phyloP scores from a whole-genome alignment of 2,888 invertebrate species.

The Steinernema scapterisci region DNA sequence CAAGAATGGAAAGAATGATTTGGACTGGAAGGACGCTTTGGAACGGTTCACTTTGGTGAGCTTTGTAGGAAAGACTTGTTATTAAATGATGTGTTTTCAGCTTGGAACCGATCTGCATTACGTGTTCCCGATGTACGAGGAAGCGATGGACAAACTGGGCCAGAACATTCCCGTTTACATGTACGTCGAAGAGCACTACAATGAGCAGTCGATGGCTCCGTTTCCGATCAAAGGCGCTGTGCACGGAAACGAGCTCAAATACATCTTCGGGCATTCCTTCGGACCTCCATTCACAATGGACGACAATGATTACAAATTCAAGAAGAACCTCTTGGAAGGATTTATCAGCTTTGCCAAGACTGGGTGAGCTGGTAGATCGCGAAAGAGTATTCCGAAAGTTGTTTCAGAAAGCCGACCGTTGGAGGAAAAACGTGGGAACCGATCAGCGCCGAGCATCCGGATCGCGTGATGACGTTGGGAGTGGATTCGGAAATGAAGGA shows the following conservation, averaged over 20 bases:
- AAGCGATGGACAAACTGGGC: constrained; percentile 38
- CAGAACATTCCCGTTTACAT: constrained; percentile 39
- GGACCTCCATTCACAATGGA: neutral
- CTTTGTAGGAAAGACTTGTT: neutral
- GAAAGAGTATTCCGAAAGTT: too few relatives aligned
- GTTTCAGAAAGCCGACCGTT: neutral
- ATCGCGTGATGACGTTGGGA: neutral
- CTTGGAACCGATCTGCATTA: constrained; percentile 43
- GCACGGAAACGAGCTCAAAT: constrained; percentile 37
- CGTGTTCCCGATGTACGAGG: constrained; percentile 41
- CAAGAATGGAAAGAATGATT: neutral
- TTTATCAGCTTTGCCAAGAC: neutral
- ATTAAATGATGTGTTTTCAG: constrained; percentile 20
- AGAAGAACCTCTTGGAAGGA: neutral
- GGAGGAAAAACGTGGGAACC: neutral
- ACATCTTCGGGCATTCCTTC: neutral
- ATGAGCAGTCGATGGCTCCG: neutral
- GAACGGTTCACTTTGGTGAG: constrained; percentile 33
- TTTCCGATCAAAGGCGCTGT: constrained; percentile 41
- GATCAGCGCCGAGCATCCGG: neutral
- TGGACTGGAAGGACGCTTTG: constrained; percentile 34
- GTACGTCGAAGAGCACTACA: constrained; percentile 33
- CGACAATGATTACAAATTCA: neutral
- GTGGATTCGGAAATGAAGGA: neutral
- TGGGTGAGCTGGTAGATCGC: too few relatives aligned